Base-by-base conservation (phyloP, 1,140 invertebrate species). In the Rhizoglyphus robini region DNA sequence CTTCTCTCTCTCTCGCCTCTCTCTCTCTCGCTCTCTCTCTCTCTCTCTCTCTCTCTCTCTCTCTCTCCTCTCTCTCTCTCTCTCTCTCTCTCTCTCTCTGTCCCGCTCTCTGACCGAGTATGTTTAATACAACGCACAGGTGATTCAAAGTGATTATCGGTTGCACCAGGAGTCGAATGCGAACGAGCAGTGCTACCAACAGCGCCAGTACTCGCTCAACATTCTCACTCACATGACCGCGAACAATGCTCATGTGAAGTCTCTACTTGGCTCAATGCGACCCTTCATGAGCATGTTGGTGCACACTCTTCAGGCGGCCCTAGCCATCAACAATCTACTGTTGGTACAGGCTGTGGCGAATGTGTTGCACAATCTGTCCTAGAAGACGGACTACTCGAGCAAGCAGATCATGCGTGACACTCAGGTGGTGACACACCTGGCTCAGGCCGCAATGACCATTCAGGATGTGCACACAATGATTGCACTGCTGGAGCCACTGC, bases 211-310 rank as follows among this genome's bases (percentile, higher is more conserved):
- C 74, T 88, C 90, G 1, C 88, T 92, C 54, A 96, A 96, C 91
- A 89, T 92, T 0, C 75, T 98, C n/a, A 97, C 93, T 0, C 97
- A 98, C 76, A 77, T 97, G 0, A 96, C 94, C 0, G 96, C 96
- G 74, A 92, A 93, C 18, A 91, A 96, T 76, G 87, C 90, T 31
- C 89, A 88, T 68, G 96, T 96, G 75, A 97, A 98, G 75, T 88
- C 90, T 0, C 76, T 95, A 13, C 76, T 98, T 1, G 96, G 93
- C 73, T 90, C 90, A 0, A 90, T 93, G 73, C 83, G 83, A 71
- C 83, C 87, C 47, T 94, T 95, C 70, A 90, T 97, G 86, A 81
- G 84, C 71, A 86, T 88, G 15, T 79, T 98, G 59, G 89, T 95
- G 13, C 83, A 86, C 38, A 91, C 96, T 77, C 76, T 98, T 59